Base-by-base conservation (phyloP, 2,888 invertebrate genomes). In the Caenorhabditis zanzibari region DNA sequence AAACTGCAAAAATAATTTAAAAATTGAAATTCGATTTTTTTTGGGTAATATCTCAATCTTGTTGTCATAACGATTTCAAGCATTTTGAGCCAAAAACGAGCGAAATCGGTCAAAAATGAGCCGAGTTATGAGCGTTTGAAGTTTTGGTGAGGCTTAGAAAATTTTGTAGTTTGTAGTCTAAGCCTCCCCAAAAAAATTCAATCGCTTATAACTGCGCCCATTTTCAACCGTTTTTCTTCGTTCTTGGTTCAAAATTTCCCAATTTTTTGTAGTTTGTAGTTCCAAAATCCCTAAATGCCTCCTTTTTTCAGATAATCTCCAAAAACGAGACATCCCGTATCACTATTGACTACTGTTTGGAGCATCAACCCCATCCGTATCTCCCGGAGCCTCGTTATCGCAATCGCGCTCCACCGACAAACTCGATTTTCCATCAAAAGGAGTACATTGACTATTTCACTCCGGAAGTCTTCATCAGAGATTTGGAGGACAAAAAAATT, bases 321-420 rank as follows among this genome's bases (percentile, higher is more conserved):
- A 81, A 85, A n/a, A 56, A 81, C 7, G 85, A 87, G 52, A 59
- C 63, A 3, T 26, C 56, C n/a, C 47, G 49, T 6, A 77, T 85
- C 9, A 61, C 74, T 1, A 74, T 87, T 6, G 85, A 85, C 49
- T 87, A 87, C 54, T 85, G 85, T 44, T 58, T 87, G 38, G 85
- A 87, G 22, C 87, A 87, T 63, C 68, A 73, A 52, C 66, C 49
- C 0, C 66, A 68, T 28, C 22, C 7, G 6, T 54, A 68, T 16
- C 54, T 35, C 9, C 38, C 14, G 0, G 58, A 47, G 10, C 28
- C 32, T 6, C 52, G 24, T n/a, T 47, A 16, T 1, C 63, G 32
- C 7, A 7, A 12, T 12, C 54, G 54, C 54, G 19, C 26, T 1
- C 52, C 22, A 16, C 19, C 28, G 19, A 35, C 54, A 0, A 26